Base-by-base conservation (phyloP, 2,888 invertebrate species). In the Chelonus formosanus region DNA sequence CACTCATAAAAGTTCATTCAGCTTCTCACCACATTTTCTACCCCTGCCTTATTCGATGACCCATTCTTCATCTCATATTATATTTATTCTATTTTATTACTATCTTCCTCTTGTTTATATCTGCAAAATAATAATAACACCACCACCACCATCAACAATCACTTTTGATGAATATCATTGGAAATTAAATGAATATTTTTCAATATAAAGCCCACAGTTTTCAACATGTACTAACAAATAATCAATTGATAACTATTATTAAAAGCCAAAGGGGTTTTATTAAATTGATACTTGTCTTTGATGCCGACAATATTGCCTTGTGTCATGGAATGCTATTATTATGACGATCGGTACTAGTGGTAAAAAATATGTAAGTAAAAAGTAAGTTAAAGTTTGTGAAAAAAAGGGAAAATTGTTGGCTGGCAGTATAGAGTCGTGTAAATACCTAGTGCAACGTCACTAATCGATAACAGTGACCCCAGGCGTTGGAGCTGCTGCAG, bases 381-480 rank as follows among this genome's bases (percentile, higher is more conserved):
- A 3, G 55, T n/a, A 5, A 45, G 20, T 34, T 47, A 36, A 59
- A 36, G 10, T 45, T 6, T 40, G 43, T 43, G 40, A 43, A 43
- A 4, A 47, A 59, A 48, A 50, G 40, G 40, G 40, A 40, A 40
- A 40, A 40, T 40, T 10, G 7, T 5, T 47, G 7, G 47, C 36
- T 43, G 43, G 47, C 20, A 36, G 45, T 36, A 20, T n/a, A 32
- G 44, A 47, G 48, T 6, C 54, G 44, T 59, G 55, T 63, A 47
- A 47, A 47, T 74, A 73, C 64, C 68, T 63, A 67, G 61, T 71
- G 55, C 55, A 63, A 63, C 55, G 62, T 63, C 62, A 63, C 55
- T 54, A 63, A 63, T 63, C 62, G 55, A 63, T 63, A 63, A 7
- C 36, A 47, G 55, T 55, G 55, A 63, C 62, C 62, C 55, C 55